Conservation (phyloP, 2,888 invertebrate species). For the Andrena hattorfiana region DNA sequence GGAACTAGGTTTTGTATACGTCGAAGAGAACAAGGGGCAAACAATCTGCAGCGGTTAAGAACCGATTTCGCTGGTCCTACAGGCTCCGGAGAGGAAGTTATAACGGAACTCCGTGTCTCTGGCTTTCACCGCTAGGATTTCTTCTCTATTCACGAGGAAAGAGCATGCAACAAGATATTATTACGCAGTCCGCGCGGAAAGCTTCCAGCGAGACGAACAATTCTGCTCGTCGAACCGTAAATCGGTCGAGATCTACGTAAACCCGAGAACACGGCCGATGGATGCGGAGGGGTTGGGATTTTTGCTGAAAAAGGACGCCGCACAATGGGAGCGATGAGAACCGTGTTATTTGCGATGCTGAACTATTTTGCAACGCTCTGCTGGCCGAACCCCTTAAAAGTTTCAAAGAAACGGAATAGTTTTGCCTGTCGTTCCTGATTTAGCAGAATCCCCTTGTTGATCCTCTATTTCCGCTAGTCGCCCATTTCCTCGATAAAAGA, state of each 20-base stretch:
- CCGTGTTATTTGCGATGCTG: slow-evolving; percentile 27
- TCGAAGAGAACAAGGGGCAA: background rate
- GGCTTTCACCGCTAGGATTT: background rate
- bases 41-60: background rate
- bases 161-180: slow-evolving; percentile 38
- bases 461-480: background rate
- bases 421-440: no score
- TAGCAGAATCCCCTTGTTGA: no score
- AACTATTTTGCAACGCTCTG: slow-evolving; percentile 37
- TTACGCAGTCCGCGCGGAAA: slow-evolving; percentile 26
- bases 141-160: slow-evolving; percentile 4
- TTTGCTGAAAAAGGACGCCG: background rate
- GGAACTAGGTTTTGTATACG: no score
- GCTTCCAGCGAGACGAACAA: slow-evolving; percentile 15
- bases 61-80: background rate
- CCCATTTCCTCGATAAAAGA: background rate
- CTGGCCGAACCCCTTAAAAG: slow-evolving; percentile 21
- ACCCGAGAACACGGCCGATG: slow-evolving; percentile 25
- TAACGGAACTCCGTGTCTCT: background rate
- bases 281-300: background rate
- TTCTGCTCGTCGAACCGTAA: slow-evolving; percentile 47
- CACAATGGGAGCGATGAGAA: background rate
- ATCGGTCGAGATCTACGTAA: slow-evolving; percentile 42
- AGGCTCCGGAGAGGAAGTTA: background rate
- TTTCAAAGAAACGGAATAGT: slow-evolving; percentile 5